A percentile compares a stretch with the other conserved stretches of the same genome.
Conservation (phyloP, 2,113 vertebrate species). For the Oxyura jamaicensis region DNA sequence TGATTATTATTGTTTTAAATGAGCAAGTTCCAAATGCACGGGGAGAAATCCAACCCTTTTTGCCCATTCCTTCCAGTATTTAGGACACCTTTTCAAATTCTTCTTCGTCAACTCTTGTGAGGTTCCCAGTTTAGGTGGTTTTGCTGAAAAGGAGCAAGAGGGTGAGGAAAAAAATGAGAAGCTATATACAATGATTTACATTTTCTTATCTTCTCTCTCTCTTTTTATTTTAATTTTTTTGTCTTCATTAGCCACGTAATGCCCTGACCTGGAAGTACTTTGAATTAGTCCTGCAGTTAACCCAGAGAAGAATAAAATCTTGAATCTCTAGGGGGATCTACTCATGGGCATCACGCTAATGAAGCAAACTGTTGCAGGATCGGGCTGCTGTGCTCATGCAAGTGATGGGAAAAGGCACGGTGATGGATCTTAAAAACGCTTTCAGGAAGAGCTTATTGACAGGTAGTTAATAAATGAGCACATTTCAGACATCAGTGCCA, state of each 20-base stretch:
- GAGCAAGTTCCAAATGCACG: neutral
- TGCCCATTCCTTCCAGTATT: neutral
- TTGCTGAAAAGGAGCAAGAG: neutral
- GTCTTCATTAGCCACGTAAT: neutral
- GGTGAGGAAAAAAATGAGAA: neutral
- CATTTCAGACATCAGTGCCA: fast-evolving
- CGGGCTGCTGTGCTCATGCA: neutral
- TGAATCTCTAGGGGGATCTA: neutral
- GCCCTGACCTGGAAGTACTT: fast-evolving
- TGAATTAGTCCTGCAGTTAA: neutral
- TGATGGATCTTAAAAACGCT: neutral
- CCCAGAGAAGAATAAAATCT: neutral
- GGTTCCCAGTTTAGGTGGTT: neutral
- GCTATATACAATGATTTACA: neutral
- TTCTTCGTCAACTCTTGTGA: neutral
- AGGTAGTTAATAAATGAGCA: neutral
- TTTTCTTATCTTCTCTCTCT: neutral
- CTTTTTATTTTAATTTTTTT: neutral
- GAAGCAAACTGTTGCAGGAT: neutral
- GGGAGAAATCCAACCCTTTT: neutral
- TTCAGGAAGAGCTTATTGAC: neutral
- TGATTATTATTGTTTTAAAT: neutral
- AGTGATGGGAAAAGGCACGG: neutral
- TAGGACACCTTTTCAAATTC: neutral
- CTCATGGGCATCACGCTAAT: neutral